A percentile compares a stretch with the other conserved stretches of the same genome.
Evolutionary conservation across 2,888 invertebrate species (phyloP).

Genomic region (Eupsilia transversa): DNA sequence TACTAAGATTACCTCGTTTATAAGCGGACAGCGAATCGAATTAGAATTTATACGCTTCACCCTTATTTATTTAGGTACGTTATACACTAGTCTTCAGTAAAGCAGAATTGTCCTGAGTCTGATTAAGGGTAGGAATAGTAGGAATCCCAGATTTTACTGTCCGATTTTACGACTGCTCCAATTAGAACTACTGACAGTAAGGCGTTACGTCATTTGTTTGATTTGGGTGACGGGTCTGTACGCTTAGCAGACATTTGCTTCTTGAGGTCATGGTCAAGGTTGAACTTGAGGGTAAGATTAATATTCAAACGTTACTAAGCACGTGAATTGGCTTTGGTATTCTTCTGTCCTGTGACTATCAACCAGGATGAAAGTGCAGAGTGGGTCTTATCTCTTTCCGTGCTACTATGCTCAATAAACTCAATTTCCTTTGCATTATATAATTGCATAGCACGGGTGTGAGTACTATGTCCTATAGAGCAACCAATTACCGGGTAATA

Average conservation of each 20-base stretch:
- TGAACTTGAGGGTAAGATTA: too few relatives aligned
- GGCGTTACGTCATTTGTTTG: constrained; percentile 1
- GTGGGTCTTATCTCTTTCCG: too few relatives aligned
- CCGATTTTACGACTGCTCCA: constrained; percentile 19
- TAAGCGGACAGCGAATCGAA: constrained; percentile 9
- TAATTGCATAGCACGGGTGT: too few relatives aligned
- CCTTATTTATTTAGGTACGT: constrained; percentile 17
- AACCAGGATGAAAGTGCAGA: too few relatives aligned
- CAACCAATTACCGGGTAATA: too few relatives aligned
- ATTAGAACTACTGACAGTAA: background rate
- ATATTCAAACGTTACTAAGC: too few relatives aligned
- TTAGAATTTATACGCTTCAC: constrained; percentile 31
- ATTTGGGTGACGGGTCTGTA: background rate
- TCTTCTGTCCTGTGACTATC: too few relatives aligned
- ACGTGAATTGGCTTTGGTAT: too few relatives aligned
- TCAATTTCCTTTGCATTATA: too few relatives aligned
- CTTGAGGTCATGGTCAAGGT: too few relatives aligned
- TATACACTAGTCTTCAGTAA: background rate
- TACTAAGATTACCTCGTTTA: background rate
- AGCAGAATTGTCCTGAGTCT: constrained; percentile 2
- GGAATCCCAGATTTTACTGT: constrained; percentile 15
- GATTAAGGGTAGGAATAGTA: background rate
- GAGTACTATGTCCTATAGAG: too few relatives aligned
- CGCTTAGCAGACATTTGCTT: background rate
- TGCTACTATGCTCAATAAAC: too few relatives aligned